phyloP scores from a whole-genome alignment of 2,888 invertebrate species.

The Spilarctia lutea region DNA sequence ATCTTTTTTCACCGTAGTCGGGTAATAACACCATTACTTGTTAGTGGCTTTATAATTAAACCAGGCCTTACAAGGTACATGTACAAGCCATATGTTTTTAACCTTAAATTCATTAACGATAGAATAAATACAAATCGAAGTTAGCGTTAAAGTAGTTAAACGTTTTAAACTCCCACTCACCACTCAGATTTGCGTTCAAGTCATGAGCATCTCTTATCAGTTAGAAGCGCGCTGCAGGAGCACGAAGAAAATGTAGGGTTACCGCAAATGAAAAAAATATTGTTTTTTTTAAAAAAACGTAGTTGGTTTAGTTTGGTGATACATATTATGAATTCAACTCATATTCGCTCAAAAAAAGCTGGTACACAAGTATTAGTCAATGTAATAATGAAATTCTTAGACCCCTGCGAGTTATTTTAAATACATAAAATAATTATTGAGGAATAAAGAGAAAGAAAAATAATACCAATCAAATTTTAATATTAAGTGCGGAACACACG shows the following conservation, averaged over 20 bases:
- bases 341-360: too few species aligned
- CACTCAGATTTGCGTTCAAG: conserved; percentile 66
- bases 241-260: conserved; percentile 33
- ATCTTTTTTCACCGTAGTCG: too few species aligned
- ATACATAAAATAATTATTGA: too few species aligned
- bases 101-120: not conserved
- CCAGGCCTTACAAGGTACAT: not conserved
- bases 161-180: not conserved
- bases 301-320: not conserved
- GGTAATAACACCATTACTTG: not conserved
- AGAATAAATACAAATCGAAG: not conserved
- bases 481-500: too few species aligned
- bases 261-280: conserved; percentile 13
- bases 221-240: conserved; percentile 16
- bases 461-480: too few species aligned
- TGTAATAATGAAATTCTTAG: too few species aligned
- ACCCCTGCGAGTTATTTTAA: too few species aligned
- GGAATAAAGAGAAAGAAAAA: too few species aligned
- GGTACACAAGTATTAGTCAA: too few species aligned
- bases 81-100: not conserved
- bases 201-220: conserved; percentile 60
- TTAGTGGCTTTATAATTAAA: not conserved
- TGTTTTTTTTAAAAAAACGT: too few species aligned
- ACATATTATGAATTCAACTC: too few species aligned
- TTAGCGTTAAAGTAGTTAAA: not conserved